A percentile compares a stretch with the other conserved stretches of the same genome.
Evolutionary conservation across 2,888 invertebrate genomes (phyloP).

Genomic region (Spisula solida): DNA sequence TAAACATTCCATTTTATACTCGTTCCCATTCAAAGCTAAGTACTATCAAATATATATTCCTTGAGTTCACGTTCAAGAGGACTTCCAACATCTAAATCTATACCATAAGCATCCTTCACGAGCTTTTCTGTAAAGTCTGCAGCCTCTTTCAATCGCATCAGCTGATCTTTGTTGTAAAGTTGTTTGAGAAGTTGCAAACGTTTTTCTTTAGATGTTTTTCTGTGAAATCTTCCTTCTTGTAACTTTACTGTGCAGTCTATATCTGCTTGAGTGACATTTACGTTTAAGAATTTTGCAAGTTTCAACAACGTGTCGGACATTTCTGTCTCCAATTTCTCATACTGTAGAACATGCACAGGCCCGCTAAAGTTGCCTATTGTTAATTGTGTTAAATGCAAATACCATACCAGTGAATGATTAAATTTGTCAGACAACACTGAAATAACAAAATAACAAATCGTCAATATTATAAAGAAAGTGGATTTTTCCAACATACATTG

Average conservation of each 20-base stretch:
- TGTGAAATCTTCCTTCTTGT: constrained; percentile 48
- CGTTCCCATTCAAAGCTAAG: too few relatives aligned
- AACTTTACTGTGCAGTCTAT: constrained; percentile 37
- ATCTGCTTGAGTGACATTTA: constrained; percentile 18
- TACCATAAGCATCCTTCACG: constrained; percentile 1
- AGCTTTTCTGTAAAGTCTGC: neutral
- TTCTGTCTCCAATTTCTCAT: constrained; percentile 32
- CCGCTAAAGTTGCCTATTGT: constrained; percentile 20
- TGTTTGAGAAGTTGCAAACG: constrained; percentile 25
- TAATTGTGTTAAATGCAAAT: neutral
- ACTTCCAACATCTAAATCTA: constrained; percentile 32
- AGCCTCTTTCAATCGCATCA: constrained; percentile 1
- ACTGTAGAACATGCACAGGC: constrained; percentile 37
- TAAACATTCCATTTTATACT: too few relatives aligned
- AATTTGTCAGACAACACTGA: constrained; percentile 17
- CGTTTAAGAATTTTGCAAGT: constrained; percentile 30
- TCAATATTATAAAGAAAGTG: too few relatives aligned
- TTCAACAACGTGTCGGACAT: constrained; percentile 10
- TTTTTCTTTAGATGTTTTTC: neutral
- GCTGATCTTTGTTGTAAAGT: constrained; percentile 20
- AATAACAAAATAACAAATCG: neutral
- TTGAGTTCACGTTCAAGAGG: neutral
- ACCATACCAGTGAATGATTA: constrained; percentile 28
- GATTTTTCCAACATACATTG: too few relatives aligned
- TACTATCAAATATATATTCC: neutral